Evolutionary conservation across 2,888 invertebrate species (phyloP).

Genomic region (Oasisia sp.): DNA sequence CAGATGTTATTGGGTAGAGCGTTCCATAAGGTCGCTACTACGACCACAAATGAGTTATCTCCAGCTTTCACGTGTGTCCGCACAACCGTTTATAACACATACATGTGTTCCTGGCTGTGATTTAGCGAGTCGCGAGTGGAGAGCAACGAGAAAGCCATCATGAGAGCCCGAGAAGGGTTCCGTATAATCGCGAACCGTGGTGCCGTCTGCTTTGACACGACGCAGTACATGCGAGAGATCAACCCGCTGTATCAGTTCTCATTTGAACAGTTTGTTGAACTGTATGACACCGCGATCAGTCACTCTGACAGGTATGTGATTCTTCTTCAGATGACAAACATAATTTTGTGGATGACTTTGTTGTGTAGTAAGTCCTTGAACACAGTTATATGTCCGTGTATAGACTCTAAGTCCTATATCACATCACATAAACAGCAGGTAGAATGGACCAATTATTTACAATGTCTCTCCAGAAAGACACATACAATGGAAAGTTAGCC

Average conservation of each 20-base stretch:
- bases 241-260: conserved; percentile 61
- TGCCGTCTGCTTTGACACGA: conserved; percentile 63
- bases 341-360: no score
- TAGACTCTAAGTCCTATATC: no score
- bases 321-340: not conserved
- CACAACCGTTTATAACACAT: not conserved
- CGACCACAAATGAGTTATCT: no score
- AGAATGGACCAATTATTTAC: no score
- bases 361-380: no score
- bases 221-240: conserved; percentile 61
- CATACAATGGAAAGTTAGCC: no score
- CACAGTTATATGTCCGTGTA: no score
- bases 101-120: not conserved
- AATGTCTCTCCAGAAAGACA: no score
- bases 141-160: conserved; percentile 52
- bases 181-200: conserved; percentile 61
- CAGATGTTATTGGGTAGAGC: no score
- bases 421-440: no score
- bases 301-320: conserved; percentile 62
- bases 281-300: conserved; percentile 61
- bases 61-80: no score
- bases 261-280: conserved; percentile 56
- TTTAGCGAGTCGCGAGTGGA: conserved; percentile 48
- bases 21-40: no score
- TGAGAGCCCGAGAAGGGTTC: conserved; percentile 59